Conservation (phyloP, 2,888 invertebrate genomes). For the Thera britannica region DNA sequence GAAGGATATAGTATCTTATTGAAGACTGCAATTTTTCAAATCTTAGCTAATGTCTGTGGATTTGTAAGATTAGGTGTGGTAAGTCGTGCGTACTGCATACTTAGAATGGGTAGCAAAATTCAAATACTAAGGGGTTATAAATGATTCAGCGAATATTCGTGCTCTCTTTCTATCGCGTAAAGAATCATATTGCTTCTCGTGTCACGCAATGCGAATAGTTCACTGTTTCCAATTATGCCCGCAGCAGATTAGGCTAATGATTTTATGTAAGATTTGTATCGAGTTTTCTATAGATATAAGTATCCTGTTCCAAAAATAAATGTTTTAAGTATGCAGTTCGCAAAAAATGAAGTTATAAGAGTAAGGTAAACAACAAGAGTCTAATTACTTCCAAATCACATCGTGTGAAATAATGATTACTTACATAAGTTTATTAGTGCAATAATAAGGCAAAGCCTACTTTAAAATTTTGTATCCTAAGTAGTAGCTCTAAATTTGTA, state of each 20-base stretch:
- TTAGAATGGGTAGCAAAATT: conserved; percentile 45
- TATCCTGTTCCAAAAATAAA: conserved; percentile 4
- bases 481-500: conserved; percentile 65
- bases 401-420: conserved; percentile 70
- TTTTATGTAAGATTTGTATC: conserved; percentile 3
- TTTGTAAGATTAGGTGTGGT: conserved; percentile 61
- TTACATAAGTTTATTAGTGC: conserved; percentile 80
- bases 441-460: conserved; percentile 84
- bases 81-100: conserved; percentile 54
- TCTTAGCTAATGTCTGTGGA: conserved; percentile 72
- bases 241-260: not conserved
- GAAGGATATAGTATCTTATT: conserved; percentile 70
- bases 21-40: conserved; percentile 82
- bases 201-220: not conserved
- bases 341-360: conserved; percentile 24
- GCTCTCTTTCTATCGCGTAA: conserved; percentile 1
- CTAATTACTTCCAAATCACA: conserved; percentile 71
- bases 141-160: not conserved
- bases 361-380: conserved; percentile 37
- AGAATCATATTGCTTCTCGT: not conserved
- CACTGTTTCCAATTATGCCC: not conserved
- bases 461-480: conserved; percentile 76
- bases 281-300: conserved; percentile 10
- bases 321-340: conserved; percentile 29
- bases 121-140: conserved; percentile 21